Percentiles rank a stretch among this genome's conserved stretches.
Conservation (phyloP, 2,113 vertebrate species). For the Erinaceus europaeus region DNA sequence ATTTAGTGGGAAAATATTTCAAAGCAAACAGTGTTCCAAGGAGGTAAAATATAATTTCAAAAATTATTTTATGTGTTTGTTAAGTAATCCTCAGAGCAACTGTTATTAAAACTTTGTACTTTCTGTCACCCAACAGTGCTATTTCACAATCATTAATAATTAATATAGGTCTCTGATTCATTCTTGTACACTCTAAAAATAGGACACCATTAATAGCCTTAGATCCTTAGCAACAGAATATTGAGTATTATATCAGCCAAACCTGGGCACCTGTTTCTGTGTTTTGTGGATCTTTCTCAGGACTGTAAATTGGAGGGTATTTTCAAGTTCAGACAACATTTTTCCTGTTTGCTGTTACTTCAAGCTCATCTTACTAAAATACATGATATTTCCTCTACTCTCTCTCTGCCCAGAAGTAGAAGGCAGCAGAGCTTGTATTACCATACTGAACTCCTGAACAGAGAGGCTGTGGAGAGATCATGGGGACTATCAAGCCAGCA, state of each 20-base stretch:
- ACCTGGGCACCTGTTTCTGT: slow-evolving; percentile 52
- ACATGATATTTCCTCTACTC: not conserved
- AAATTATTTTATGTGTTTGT: slow-evolving; percentile 73
- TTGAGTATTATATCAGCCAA: slow-evolving; percentile 64
- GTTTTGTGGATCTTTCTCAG: slow-evolving; percentile 67
- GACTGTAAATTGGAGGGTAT: slow-evolving; percentile 50
- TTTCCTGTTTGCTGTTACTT: slow-evolving; percentile 40
- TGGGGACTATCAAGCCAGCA: not conserved
- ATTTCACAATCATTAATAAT: slow-evolving; percentile 80
- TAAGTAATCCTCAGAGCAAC: slow-evolving; percentile 73
- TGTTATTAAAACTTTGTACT: slow-evolving; percentile 78
- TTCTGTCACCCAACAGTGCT: slow-evolving; percentile 77
- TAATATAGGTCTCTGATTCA: slow-evolving; percentile 82
- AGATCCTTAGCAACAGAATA: slow-evolving; percentile 79
- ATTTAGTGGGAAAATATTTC: slow-evolving; percentile 21
- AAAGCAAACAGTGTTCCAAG: slow-evolving; percentile 45
- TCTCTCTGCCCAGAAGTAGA: not conserved
- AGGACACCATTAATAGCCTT: slow-evolving; percentile 71
- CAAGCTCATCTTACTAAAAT: slow-evolving; percentile 13
- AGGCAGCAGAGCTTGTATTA: not conserved
- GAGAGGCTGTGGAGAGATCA: not conserved
- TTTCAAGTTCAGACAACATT: slow-evolving; percentile 36
- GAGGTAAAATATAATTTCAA: slow-evolving; percentile 54
- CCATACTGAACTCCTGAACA: not conserved
- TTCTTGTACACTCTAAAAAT: slow-evolving; percentile 76